Evolutionary conservation across 2,113 vertebrate genomes (phyloP).

Genomic region (Calyptommatus sinebrachiatus): DNA sequence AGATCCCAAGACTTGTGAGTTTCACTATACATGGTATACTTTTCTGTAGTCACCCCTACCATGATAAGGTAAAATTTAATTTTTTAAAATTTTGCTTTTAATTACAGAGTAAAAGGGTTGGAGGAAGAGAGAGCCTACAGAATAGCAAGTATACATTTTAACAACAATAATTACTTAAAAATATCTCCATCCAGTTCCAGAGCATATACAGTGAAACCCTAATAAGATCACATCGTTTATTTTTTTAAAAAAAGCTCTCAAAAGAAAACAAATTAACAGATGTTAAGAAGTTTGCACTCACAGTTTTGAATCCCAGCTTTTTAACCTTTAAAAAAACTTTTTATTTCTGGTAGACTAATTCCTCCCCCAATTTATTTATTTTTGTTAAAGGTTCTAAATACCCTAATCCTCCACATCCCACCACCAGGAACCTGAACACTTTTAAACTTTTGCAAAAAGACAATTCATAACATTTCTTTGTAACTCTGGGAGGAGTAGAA

Average conservation of each 20-base stretch:
- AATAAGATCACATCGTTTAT: slow-evolving; percentile 65
- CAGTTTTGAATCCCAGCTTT: slow-evolving; percentile 59
- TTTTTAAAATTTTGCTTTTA: slow-evolving; percentile 31
- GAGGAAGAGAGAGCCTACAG: slow-evolving; percentile 58
- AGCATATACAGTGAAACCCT: slow-evolving; percentile 67
- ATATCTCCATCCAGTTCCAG: slow-evolving; percentile 73
- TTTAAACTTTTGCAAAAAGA: slow-evolving; percentile 54
- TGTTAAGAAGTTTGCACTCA: slow-evolving; percentile 50
- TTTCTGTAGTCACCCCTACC: slow-evolving; percentile 50
- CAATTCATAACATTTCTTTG: slow-evolving; percentile 57
- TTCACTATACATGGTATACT: slow-evolving; percentile 53
- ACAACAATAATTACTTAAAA: slow-evolving; percentile 67
- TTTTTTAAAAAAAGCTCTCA: slow-evolving; percentile 43
- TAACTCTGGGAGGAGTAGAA: slow-evolving; percentile 30
- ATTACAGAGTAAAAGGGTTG: slow-evolving; percentile 59
- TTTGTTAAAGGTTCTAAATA: not conserved
- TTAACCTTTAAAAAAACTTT: slow-evolving; percentile 3
- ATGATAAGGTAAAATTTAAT: slow-evolving; percentile 50
- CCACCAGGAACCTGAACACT: slow-evolving; percentile 12
- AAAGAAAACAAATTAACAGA: slow-evolving; percentile 12
- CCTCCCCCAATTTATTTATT: not conserved
- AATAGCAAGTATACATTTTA: slow-evolving; percentile 72
- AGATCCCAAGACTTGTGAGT: slow-evolving; percentile 71
- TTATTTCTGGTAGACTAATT: not conserved
- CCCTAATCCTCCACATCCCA: not conserved